These are phyloP conservation scores for Anolis carolinensis DNA, from an alignment of 2,113 vertebrate species.

Conservation along the genomic window DNA sequence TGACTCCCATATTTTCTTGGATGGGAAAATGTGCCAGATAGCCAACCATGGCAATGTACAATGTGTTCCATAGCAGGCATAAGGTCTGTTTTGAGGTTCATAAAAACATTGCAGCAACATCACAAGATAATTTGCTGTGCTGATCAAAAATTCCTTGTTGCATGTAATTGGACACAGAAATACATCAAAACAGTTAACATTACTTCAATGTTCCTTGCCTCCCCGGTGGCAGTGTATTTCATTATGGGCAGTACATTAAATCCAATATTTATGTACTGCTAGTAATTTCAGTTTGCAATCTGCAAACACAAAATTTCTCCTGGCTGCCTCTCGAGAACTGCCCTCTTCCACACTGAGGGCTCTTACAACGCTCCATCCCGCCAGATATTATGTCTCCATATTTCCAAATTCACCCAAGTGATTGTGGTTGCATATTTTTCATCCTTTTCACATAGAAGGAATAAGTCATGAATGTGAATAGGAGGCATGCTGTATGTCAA, in stretches of 20 bases:
- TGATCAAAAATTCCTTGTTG: constrained; percentile 24
- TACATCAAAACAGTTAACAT: neutral
- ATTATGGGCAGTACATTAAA: neutral
- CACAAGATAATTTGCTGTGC: constrained; percentile 36
- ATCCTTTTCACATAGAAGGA: neutral
- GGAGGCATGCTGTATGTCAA: neutral
- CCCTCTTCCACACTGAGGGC: neutral
- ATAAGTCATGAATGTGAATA: neutral
- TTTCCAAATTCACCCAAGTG: neutral
- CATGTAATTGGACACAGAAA: constrained; percentile 2
- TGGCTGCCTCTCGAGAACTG: neutral
- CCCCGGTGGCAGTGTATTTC: constrained; percentile 20
- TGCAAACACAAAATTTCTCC: neutral
- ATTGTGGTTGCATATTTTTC: neutral
- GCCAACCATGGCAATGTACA: constrained; percentile 4
- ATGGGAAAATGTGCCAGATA: neutral
- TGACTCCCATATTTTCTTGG: neutral
- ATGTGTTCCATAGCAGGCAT: neutral
- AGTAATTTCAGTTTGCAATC: neutral
- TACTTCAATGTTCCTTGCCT: constrained; percentile 29
- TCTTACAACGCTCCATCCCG: neutral
- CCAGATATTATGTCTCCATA: neutral
- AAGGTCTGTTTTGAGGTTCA: neutral
- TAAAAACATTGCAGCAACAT: constrained; percentile 22
- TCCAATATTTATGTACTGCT: neutral